These are phyloP conservation scores for Hylia prasina DNA, from an alignment of 2,113 vertebrate species.

Conservation along the genomic window DNA sequence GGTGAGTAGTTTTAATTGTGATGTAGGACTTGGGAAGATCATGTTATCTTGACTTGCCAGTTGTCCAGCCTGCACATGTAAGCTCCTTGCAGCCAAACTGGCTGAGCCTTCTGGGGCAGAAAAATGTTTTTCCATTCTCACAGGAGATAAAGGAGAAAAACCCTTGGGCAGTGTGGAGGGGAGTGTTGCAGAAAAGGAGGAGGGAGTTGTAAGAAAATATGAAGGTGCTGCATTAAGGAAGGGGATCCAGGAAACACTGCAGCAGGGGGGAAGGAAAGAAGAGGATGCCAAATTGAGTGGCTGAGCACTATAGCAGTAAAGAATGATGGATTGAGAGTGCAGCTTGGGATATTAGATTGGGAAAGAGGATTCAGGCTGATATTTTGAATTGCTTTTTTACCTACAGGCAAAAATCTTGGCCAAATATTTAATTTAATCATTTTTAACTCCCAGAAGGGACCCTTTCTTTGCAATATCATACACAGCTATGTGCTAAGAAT, in stretches of 20 bases:
- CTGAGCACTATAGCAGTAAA: background rate
- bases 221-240: background rate
- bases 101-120: background rate
- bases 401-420: background rate
- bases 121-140: background rate
- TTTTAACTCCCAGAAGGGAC: background rate
- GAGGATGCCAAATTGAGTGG: background rate
- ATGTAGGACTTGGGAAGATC: background rate
- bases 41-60: background rate
- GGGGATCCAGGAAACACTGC: background rate
- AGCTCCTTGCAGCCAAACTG: background rate
- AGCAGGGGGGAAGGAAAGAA: background rate
- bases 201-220: background rate
- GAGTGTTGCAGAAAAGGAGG: background rate
- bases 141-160: background rate
- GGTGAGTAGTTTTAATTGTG: background rate
- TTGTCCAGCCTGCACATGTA: background rate
- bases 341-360: background rate
- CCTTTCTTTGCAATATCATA: background rate
- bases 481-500: background rate
- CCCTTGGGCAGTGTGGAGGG: background rate
- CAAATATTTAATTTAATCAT: background rate
- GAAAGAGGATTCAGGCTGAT: background rate
- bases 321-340: background rate
- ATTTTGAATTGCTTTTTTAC: background rate